Evolutionary conservation across 2,797 vertebrate genomes (phyloP).

Genomic region (Balearica regulorum): DNA sequence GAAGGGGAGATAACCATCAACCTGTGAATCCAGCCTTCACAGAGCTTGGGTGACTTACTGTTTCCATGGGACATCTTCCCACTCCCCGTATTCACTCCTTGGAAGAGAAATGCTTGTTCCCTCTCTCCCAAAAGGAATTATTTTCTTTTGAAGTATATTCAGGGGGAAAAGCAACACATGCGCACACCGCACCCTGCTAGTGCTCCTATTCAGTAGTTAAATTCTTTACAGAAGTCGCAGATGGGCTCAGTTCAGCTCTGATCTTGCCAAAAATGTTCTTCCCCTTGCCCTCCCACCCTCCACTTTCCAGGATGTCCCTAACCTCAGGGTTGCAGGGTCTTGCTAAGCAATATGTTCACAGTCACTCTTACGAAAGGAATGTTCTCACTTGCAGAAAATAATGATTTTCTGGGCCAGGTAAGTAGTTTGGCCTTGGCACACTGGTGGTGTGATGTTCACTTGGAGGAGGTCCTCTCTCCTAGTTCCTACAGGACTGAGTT

Average conservation of each 20-base stretch:
- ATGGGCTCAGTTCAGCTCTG: neutral
- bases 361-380: neutral
- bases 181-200: neutral
- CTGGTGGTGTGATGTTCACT: neutral
- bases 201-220: neutral
- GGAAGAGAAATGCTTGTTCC: neutral
- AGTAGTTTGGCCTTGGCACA: neutral
- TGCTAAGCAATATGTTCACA: neutral
- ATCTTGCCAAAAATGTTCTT: neutral
- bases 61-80: neutral
- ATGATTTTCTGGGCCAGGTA: neutral
- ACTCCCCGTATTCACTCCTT: neutral
- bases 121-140: neutral
- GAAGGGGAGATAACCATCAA: neutral
- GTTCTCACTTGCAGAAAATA: neutral
- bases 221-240: neutral
- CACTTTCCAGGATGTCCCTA: neutral
- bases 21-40: neutral
- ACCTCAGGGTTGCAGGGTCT: neutral
- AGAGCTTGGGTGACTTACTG: neutral
- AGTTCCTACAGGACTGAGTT: neutral
- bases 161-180: neutral
- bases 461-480: neutral
- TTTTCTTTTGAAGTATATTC: neutral
- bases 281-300: neutral